These are phyloP conservation scores for Recurvirostra avosetta DNA, from an alignment of 2,113 vertebrate species.

Conservation along the genomic window DNA sequence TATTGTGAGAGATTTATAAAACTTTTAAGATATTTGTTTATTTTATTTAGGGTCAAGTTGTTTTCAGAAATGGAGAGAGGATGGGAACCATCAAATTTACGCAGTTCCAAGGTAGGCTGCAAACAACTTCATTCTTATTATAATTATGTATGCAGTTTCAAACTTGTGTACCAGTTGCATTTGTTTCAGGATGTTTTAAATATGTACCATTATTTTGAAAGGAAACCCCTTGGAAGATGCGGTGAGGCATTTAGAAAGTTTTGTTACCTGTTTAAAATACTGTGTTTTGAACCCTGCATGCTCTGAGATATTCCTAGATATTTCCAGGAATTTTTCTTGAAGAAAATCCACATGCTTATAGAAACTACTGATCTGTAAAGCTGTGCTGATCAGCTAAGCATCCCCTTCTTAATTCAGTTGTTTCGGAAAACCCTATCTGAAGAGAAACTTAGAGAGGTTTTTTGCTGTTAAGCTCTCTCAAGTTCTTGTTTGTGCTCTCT, in stretches of 20 bases:
- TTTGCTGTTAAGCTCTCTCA: not conserved
- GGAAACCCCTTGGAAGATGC: not conserved
- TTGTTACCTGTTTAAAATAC: not conserved
- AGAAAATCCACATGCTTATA: not conserved
- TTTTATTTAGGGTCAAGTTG: slow-evolving; percentile 92
- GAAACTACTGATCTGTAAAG: not conserved
- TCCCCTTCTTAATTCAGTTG: not conserved
- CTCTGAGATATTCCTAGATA: not conserved
- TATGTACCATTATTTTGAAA: not conserved
- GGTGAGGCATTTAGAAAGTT: not conserved
- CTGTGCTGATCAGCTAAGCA: not conserved
- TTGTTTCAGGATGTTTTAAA: not conserved
- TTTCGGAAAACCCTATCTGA: not conserved
- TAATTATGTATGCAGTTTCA: not conserved
- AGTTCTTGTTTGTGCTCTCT: not conserved
- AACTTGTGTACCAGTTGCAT: not conserved
- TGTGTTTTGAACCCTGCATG: not conserved
- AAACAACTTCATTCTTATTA: slow-evolving; percentile 26
- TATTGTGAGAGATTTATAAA: not conserved
- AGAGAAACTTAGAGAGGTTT: not conserved
- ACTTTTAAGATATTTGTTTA: slow-evolving; percentile 53
- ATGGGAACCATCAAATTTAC: slow-evolving; percentile 99
- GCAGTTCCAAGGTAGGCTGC: slow-evolving; percentile 93
- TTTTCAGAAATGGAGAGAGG: slow-evolving; percentile 97
- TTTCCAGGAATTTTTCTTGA: not conserved